Evolutionary conservation across 2,888 invertebrate species (phyloP).

Genomic region (Ommatoiulus sabulosus): DNA sequence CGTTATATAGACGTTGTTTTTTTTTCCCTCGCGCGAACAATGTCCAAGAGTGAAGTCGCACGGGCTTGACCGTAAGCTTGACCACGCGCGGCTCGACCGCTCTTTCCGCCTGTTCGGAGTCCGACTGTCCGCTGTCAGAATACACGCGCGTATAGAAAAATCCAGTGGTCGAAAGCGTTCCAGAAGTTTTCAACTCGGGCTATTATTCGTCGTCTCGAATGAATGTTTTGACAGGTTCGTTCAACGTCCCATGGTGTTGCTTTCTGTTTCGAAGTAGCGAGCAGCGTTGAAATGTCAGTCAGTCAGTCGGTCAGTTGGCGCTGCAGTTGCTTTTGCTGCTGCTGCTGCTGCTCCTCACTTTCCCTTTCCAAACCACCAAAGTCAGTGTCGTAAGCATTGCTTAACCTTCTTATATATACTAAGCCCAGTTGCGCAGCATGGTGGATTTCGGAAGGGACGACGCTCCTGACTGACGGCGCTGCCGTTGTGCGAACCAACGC

Average conservation of each 20-base stretch:
- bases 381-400: constrained; percentile 48
- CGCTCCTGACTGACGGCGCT: background rate
- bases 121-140: background rate
- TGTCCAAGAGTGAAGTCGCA: background rate
- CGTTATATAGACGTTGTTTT: background rate
- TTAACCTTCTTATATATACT: constrained; percentile 47
- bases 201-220: background rate
- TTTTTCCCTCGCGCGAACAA: background rate
- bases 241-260: background rate
- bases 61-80: background rate
- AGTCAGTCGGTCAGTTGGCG: constrained; percentile 35
- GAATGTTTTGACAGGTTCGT: background rate
- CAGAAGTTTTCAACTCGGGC: background rate
- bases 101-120: background rate
- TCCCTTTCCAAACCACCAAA: constrained; percentile 27
- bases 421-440: constrained; percentile 47
- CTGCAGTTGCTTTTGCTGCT: background rate
- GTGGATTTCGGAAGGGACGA: constrained; percentile 35
- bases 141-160: background rate
- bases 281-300: background rate
- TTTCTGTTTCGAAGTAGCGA: background rate
- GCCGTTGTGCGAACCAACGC: background rate
- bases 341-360: constrained; percentile 30
- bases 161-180: background rate
- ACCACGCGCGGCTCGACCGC: too few species aligned